These are phyloP conservation scores for Telmatherina bonti DNA, from an alignment of 2,797 vertebrate genomes.

Conservation along the genomic window DNA sequence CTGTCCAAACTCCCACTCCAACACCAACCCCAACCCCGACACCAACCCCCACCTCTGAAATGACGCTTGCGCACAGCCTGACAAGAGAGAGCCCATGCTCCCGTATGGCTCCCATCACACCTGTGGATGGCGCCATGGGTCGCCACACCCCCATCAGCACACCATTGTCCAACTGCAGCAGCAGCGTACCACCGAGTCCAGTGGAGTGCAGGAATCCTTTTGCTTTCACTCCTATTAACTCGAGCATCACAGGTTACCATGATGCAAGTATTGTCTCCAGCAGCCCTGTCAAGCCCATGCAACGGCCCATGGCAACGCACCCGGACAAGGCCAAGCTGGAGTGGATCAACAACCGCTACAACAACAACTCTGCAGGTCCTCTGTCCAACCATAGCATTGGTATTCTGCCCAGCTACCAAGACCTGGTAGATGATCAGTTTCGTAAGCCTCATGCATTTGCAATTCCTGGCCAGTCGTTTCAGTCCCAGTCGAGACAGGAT, in stretches of 20 bases:
- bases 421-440: slow-evolving; percentile 96
- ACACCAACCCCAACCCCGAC: slow-evolving; percentile 92
- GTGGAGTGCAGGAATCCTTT: slow-evolving; percentile 98
- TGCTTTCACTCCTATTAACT: slow-evolving; percentile 97
- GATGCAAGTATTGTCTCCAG: slow-evolving; percentile 95
- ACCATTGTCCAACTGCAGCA: slow-evolving; percentile 97
- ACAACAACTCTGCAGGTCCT: slow-evolving; percentile 84
- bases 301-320: slow-evolving; percentile 97
- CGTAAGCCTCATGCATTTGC: slow-evolving; percentile 98
- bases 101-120: slow-evolving; percentile 92
- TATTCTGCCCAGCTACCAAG: slow-evolving; percentile 96
- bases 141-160: slow-evolving; percentile 96
- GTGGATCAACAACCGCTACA: slow-evolving; percentile 98
- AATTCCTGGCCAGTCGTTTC: slow-evolving; percentile 94
- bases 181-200: slow-evolving; percentile 96
- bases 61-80: slow-evolving; percentile 90
- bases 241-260: slow-evolving; percentile 92
- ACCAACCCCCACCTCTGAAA: slow-evolving; percentile 94
- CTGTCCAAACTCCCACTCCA: slow-evolving; percentile 91
- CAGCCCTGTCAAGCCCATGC: slow-evolving; percentile 98
- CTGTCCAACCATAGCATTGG: slow-evolving; percentile 88
- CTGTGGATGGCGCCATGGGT: slow-evolving; percentile 93
- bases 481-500: slow-evolving; percentile 91
- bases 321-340: slow-evolving; percentile 98
- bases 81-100: slow-evolving; percentile 96